A percentile compares a stretch with the other conserved stretches of the same genome.
Conservation (phyloP, 2,888 invertebrate genomes). For the Tenthredo livida region DNA sequence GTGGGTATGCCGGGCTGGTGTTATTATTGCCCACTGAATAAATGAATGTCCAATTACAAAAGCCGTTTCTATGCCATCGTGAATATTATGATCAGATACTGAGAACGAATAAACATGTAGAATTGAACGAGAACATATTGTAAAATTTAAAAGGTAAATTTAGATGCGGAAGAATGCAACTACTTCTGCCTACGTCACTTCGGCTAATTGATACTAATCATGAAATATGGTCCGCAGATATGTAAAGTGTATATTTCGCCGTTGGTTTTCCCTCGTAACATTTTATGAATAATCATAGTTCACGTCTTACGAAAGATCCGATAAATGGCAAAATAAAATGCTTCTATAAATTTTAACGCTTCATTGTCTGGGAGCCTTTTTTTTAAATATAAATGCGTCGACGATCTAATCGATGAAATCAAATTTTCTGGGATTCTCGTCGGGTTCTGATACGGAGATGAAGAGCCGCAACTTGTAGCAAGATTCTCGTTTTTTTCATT, state of each 20-base stretch:
- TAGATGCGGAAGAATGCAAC: conserved; percentile 19
- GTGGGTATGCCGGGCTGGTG: not conserved
- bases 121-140: not conserved
- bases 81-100: conserved; percentile 1
- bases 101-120: not conserved
- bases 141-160: conserved; percentile 1
- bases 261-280: not conserved
- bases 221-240: conserved; percentile 21
- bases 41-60: conserved; percentile 20
- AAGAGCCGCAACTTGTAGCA: not conserved
- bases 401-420: not conserved
- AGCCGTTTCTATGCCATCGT: not conserved
- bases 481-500: not conserved
- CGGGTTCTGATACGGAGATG: not conserved
- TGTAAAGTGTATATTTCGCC: not conserved
- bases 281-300: not conserved
- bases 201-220: conserved; percentile 8
- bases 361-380: not conserved
- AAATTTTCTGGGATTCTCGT: not conserved
- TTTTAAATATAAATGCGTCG: not conserved
- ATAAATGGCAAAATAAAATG: not conserved
- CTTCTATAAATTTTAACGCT: not conserved
- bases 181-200: conserved; percentile 23
- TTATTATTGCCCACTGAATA: conserved; percentile 12
- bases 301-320: not conserved